Conservation (phyloP, 2,113 vertebrate species). For the Brevimyrus niger region DNA sequence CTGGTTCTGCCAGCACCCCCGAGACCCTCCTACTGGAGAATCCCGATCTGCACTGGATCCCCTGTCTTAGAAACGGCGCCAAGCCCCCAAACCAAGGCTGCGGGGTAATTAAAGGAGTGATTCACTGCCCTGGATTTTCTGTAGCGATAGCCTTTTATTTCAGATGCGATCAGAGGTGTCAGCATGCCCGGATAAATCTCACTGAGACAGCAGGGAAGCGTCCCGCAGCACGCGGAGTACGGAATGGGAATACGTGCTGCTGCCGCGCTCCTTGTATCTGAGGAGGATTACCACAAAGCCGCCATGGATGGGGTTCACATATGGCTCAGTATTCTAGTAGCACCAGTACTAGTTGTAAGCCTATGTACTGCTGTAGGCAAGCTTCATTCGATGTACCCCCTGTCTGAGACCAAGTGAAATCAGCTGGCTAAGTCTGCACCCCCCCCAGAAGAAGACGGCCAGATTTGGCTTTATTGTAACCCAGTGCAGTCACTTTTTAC, state of each 20-base stretch:
- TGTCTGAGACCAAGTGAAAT: background rate
- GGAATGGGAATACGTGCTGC: background rate
- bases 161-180: background rate
- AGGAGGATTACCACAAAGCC: background rate
- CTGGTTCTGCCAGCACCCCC: background rate
- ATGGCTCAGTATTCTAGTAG: background rate
- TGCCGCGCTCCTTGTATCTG: background rate
- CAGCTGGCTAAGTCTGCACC: background rate
- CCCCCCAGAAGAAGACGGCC: background rate
- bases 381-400: background rate
- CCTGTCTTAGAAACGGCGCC: background rate
- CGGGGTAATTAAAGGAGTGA: background rate
- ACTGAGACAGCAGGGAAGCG: background rate
- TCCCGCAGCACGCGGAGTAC: background rate
- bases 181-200: background rate
- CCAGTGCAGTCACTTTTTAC: background rate
- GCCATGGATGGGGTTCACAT: background rate
- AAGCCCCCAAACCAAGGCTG: background rate
- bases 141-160: background rate
- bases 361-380: background rate
- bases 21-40: background rate
- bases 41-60: background rate
- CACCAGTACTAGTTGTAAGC: background rate
- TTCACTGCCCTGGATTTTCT: background rate
- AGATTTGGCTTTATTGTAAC: background rate